A percentile compares a stretch with the other conserved stretches of the same genome.
Conservation (phyloP, 2,113 vertebrate species). For the Bubalus kerabau region DNA sequence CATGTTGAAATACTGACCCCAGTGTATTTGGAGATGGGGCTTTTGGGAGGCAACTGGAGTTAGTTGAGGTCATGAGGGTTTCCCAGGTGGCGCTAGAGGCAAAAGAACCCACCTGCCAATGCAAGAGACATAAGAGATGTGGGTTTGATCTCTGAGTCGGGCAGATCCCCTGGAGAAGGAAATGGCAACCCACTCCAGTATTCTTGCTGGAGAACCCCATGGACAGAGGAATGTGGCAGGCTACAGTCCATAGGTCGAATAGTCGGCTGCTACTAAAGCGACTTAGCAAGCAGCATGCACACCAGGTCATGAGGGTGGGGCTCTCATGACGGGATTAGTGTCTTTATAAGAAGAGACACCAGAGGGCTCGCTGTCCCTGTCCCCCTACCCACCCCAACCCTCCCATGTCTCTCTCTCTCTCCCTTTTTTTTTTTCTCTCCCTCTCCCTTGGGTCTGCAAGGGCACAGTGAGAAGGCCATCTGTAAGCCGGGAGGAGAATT, state of each 20-base stretch:
- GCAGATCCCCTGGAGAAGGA: background rate
- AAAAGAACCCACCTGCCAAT: background rate
- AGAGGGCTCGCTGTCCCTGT: background rate
- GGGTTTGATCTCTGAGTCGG: background rate
- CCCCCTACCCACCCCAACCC: too few species aligned
- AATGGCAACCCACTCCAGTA: background rate
- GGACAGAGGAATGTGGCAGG: background rate
- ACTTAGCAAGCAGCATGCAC: background rate
- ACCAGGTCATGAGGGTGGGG: background rate
- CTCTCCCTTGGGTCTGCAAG: background rate
- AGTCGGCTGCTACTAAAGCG: background rate
- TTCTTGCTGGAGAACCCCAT: background rate
- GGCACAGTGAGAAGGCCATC: background rate
- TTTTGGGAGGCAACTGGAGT: background rate
- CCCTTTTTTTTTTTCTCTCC: background rate
- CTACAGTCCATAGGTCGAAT: background rate
- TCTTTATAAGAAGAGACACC: background rate
- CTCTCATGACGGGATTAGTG: background rate
- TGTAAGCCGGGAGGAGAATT: background rate
- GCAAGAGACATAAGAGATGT: background rate
- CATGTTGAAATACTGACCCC: background rate
- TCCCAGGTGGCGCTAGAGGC: background rate
- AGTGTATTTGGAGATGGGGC: background rate
- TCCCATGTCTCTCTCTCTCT: background rate
- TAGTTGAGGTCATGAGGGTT: background rate